Conservation (phyloP, 2,888 invertebrate genomes). For the Ischnus inquisitorius region DNA sequence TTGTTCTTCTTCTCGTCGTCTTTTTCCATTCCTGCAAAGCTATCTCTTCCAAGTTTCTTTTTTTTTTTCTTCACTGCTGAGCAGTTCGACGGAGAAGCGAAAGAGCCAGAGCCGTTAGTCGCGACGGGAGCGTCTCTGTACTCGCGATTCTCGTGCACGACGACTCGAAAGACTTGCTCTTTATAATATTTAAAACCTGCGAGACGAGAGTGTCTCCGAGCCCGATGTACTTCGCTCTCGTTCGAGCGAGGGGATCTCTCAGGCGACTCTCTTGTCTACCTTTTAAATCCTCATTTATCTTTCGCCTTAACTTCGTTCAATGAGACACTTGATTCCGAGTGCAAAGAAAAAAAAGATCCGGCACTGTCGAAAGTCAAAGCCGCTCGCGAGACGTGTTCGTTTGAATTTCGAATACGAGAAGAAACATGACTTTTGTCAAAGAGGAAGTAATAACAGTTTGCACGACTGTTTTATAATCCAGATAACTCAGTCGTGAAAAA, state of each 20-base stretch:
- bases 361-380: background rate
- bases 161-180: conserved; percentile 10
- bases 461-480: background rate
- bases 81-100: background rate
- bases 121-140: conserved; percentile 11
- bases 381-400: too few relatives aligned
- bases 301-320: conserved; percentile 16
- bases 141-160: background rate
- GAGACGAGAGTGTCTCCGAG: conserved; percentile 42
- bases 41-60: conserved; percentile 23
- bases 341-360: background rate
- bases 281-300: conserved; percentile 45
- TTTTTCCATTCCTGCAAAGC: background rate
- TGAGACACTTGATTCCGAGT: background rate
- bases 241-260: background rate
- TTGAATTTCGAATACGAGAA: background rate
- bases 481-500: background rate
- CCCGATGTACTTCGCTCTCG: conserved; percentile 7
- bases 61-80: background rate
- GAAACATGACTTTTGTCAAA: too few relatives aligned
- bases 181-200: conserved; percentile 40
- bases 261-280: conserved; percentile 22
- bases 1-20: conserved; percentile 9
- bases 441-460: background rate
- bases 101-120: conserved; percentile 37